Percentiles rank a stretch among this genome's conserved stretches.
Evolutionary conservation across 2,113 vertebrate species (phyloP).

Genomic region (Raphicerus campestris): DNA sequence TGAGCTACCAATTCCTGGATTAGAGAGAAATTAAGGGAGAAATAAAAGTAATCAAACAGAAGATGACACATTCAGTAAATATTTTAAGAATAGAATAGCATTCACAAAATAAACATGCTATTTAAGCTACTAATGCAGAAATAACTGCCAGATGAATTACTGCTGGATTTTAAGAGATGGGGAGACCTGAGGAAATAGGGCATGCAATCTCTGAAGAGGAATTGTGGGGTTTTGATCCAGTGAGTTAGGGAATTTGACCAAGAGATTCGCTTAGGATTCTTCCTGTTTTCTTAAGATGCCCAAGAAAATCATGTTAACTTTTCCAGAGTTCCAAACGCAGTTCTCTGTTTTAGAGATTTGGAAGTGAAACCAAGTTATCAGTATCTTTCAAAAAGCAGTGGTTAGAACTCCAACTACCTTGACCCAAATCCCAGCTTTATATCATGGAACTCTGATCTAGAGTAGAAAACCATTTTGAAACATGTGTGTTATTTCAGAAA

Average conservation of each 20-base stretch:
- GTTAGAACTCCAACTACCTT: not conserved
- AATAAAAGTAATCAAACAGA: slow-evolving; percentile 1
- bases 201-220: not conserved
- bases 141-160: not conserved
- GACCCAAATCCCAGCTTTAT: not conserved
- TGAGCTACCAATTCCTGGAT: not conserved
- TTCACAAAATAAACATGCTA: not conserved
- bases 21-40: slow-evolving; percentile 31
- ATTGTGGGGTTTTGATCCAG: not conserved
- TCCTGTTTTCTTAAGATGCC: not conserved
- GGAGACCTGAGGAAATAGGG: not conserved
- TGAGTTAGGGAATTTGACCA: not conserved
- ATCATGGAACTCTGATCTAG: not conserved
- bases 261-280: not conserved
- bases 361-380: not conserved
- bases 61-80: not conserved
- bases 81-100: not conserved
- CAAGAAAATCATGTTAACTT: not conserved
- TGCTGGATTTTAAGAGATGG: not conserved
- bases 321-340: not conserved
- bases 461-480: not conserved
- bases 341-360: not conserved
- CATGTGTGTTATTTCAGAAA: not conserved
- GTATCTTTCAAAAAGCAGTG: not conserved
- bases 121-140: not conserved